Conservation (phyloP, 2,113 vertebrate genomes). For the Empidonax traillii region DNA sequence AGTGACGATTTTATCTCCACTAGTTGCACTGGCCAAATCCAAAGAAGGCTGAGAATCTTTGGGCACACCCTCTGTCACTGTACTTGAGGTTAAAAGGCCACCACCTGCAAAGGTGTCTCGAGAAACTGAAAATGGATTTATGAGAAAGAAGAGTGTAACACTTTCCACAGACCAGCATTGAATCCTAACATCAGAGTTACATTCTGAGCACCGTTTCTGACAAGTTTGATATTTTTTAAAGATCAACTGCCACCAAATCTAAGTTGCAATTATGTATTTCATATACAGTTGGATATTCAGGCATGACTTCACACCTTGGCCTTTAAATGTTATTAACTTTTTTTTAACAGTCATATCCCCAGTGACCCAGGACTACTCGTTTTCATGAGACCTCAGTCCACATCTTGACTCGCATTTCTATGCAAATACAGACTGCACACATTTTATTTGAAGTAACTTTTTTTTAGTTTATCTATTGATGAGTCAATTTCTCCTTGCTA, state of each 20-base stretch:
- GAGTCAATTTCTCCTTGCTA: neutral
- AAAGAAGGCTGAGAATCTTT: conserved; percentile 94
- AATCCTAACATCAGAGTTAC: neutral
- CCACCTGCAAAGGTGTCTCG: conserved; percentile 73
- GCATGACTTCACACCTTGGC: neutral
- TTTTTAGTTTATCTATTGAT: neutral
- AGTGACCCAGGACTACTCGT: neutral
- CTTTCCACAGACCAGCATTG: neutral
- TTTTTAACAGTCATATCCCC: neutral
- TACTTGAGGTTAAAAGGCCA: conserved; percentile 83
- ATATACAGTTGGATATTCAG: neutral
- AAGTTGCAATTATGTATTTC: neutral
- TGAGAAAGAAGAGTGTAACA: neutral
- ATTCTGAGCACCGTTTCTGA: neutral
- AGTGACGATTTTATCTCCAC: conserved; percentile 95
- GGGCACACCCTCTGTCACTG: conserved; percentile 80
- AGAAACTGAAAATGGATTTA: conserved; percentile 68
- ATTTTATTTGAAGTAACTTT: neutral
- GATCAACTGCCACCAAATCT: neutral
- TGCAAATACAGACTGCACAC: neutral
- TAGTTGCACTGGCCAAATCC: conserved; percentile 96
- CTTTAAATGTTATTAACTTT: neutral
- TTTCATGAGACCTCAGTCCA: neutral
- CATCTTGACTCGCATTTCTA: neutral
- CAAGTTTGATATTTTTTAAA: neutral